phyloP scores from a whole-genome alignment of 1,140 invertebrate genomes.

The Mya arenaria region DNA sequence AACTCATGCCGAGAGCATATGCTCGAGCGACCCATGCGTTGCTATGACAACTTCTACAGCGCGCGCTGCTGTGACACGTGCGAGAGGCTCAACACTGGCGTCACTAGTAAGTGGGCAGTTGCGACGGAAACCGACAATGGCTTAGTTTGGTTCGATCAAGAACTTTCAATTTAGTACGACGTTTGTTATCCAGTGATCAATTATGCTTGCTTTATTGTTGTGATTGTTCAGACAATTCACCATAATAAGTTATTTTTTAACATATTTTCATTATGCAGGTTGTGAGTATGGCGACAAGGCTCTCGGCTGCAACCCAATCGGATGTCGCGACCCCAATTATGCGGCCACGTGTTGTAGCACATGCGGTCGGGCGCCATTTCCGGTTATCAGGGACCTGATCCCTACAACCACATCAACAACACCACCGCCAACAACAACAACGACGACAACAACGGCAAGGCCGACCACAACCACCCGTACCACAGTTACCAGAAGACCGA shows the following conservation, averaged over 20 bases:
- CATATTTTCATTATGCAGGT: constrained; percentile 36
- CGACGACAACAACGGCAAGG: not conserved
- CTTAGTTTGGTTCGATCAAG: too few species aligned
- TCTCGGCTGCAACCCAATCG: constrained; percentile 31
- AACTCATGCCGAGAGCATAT: constrained; percentile 38
- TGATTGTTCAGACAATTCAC: too few species aligned
- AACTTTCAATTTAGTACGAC: too few species aligned
- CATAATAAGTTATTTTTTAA: too few species aligned
- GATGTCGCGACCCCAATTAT: constrained; percentile 52
- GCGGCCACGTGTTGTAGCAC: constrained; percentile 59
- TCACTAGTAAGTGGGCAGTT: constrained; percentile 24
- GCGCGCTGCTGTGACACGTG: constrained; percentile 56
- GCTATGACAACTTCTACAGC: constrained; percentile 45
- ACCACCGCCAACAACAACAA: not conserved
- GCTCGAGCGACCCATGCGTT: constrained; percentile 39
- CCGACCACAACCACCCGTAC: not conserved
- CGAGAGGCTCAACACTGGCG: constrained; percentile 41
- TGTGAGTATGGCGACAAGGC: constrained; percentile 62
- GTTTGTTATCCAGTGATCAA: too few species aligned
- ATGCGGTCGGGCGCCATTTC: constrained; percentile 49
- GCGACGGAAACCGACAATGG: too few species aligned
- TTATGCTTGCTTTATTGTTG: too few species aligned
- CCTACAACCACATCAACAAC: not conserved
- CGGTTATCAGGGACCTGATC: not conserved
- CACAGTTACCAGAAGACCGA: not conserved